Conservation (phyloP, 2,888 invertebrate species). For the Sipha maydis region DNA sequence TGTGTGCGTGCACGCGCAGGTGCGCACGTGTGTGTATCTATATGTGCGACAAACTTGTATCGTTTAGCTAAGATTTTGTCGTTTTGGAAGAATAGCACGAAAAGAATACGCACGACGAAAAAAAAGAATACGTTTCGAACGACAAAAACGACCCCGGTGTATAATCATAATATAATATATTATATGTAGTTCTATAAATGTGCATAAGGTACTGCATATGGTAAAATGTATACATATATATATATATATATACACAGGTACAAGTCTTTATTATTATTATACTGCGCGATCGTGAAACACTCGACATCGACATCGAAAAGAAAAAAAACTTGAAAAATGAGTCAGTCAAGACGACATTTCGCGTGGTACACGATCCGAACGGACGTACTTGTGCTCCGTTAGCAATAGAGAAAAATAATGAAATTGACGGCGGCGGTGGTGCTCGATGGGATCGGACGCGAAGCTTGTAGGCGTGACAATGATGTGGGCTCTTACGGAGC, state of each 20-base stretch:
- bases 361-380: neutral
- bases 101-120: neutral
- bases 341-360: conserved; percentile 35
- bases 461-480: conserved; percentile 35
- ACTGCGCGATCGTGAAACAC: conserved; percentile 10
- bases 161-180: neutral
- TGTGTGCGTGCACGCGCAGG: neutral
- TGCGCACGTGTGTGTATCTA: neutral
- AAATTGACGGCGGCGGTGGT: conserved; percentile 1
- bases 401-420: neutral
- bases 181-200: too few relatives aligned
- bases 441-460: conserved; percentile 18
- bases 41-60: neutral
- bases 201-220: neutral
- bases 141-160: too few relatives aligned
- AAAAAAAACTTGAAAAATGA: conserved; percentile 39
- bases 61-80: neutral
- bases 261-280: neutral
- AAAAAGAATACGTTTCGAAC: too few relatives aligned
- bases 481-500: conserved; percentile 34
- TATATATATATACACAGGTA: neutral
- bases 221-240: neutral
- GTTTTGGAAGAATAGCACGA: neutral
- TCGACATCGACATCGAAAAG: neutral
- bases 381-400: neutral